These are phyloP conservation scores for Acyrthosiphon pisum DNA, from an alignment of 1,140 invertebrate species.

Conservation along the genomic window DNA sequence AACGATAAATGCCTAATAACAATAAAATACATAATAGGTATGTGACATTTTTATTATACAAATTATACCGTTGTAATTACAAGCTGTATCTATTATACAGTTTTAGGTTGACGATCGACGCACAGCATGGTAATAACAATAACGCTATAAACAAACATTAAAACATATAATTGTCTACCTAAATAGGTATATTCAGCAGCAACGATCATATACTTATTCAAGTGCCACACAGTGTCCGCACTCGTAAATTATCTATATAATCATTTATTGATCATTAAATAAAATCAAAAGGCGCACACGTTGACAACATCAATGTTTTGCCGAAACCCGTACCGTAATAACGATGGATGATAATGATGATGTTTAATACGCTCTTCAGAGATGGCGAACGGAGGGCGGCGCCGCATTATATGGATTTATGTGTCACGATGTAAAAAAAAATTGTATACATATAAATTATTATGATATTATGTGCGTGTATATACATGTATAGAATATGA, in stretches of 20 bases:
- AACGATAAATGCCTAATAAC: not conserved
- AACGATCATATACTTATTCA: not conserved
- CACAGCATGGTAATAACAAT: not conserved
- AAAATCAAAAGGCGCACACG: not conserved
- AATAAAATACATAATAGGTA: not conserved
- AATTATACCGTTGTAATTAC: not conserved
- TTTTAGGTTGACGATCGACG: not conserved
- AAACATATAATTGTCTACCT: not conserved
- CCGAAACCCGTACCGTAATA: not conserved
- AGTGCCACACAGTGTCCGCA: not conserved
- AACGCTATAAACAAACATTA: not conserved
- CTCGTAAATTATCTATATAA: not conserved
- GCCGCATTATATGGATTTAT: not conserved
- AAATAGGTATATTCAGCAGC: no score
- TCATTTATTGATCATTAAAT: not conserved
- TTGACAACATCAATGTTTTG: not conserved
- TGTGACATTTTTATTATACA: not conserved
- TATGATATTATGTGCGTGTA: not conserved
- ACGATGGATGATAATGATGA: not conserved
- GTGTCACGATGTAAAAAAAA: slow-evolving; percentile 3
- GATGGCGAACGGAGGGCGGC: not conserved
- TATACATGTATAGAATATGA: not conserved
- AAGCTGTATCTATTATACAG: not conserved
- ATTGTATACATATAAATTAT: not conserved
- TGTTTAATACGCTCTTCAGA: not conserved